Evolutionary conservation across 2,113 vertebrate species (phyloP), one percentile per base, ranked within the genome.

Genomic region (Phasianus colchicus): DNA sequence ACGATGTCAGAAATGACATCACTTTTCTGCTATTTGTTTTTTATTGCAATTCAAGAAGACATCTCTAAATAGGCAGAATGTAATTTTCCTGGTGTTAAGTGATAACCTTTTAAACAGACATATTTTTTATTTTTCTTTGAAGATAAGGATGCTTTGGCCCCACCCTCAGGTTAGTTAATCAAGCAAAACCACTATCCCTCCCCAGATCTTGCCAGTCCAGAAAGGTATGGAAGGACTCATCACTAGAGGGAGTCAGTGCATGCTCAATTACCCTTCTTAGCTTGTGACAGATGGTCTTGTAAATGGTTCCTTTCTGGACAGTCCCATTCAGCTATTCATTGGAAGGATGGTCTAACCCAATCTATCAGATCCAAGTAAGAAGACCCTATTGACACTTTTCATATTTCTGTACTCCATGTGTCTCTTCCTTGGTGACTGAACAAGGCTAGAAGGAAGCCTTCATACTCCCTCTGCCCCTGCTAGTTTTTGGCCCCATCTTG

Each of bases 21-120:
- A 27, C 64, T 91, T 93, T 82, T 88, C 54, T 83, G 47, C 58
- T 94, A 88, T 71, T 86, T 91, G 40, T 12, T 90, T 89, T 94
- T 57, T 85, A 79, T 40, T 74, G 27, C 25, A 73, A 79, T 95
- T 89, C 42, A 80, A 80, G 55, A 48, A 40, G 27, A 87, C 47
- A 19, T 70, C 52, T 91, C 79, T 80, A 86, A 91, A 93, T 74
- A 92, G 36, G 50, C 38, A 74, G 47, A 43, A 43, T 40, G 47
- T 63, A 36, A 36, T 88, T 83, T 92, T 89, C 67, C 42, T 64
- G 10, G 32, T 61, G 47, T 64, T 75, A 70, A 58, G 67, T 38
- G 67, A 75, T 85, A 89, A 87, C 71, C 48, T 87, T 91, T 70
- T 66, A 85, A 81, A 57, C 45, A 58, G n/a, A 8, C 17, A 19